Percentiles rank a stretch among this genome's conserved stretches.
Conservation (phyloP, 2,888 invertebrate genomes). For the Caenorhabditis sulstoni region DNA sequence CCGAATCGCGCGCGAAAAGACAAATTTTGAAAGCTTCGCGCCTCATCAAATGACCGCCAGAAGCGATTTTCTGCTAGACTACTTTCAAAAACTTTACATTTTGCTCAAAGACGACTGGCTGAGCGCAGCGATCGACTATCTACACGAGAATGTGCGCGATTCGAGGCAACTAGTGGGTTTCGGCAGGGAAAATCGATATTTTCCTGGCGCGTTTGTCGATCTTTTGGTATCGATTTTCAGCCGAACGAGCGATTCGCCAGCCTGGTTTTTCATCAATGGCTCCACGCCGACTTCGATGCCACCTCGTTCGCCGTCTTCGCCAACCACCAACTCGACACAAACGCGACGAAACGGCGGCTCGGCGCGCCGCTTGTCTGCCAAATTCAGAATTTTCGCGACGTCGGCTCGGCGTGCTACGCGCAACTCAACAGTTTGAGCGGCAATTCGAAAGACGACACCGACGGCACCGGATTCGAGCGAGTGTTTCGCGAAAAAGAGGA, state of each 20-base stretch:
- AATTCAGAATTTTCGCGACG: conserved; percentile 44
- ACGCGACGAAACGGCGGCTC: conserved; percentile 12
- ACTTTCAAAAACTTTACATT: conserved; percentile 45
- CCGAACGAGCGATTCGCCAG: conserved; percentile 35
- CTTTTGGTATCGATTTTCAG: conserved; percentile 29
- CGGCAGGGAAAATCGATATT: conserved; percentile 11
- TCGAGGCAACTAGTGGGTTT: conserved; percentile 2
- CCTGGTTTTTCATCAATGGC: conserved; percentile 57
- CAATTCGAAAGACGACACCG: conserved; percentile 32
- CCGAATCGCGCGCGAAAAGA: too few species aligned
- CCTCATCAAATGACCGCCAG: conserved; percentile 21
- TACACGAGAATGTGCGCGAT: conserved; percentile 5
- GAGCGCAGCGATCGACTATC: conserved; percentile 26
- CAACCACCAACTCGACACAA: conserved; percentile 36
- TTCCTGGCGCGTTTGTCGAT: too few species aligned
- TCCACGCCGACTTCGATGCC: conserved; percentile 18
- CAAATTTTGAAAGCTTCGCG: neutral
- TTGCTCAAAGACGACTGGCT: conserved; percentile 54
- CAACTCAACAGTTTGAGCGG: conserved; percentile 32
- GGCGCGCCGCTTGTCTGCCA: conserved; percentile 46
- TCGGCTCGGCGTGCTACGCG: conserved; percentile 42
- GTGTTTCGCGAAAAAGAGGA: conserved; percentile 54
- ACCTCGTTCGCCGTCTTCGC: conserved; percentile 41
- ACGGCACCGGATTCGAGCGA: conserved; percentile 49
- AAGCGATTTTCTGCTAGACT: conserved; percentile 34